Evolutionary conservation across 1,140 invertebrate species (phyloP), one percentile per base, ranked within the genome.

Genomic region (Cherax quadricarinatus): DNA sequence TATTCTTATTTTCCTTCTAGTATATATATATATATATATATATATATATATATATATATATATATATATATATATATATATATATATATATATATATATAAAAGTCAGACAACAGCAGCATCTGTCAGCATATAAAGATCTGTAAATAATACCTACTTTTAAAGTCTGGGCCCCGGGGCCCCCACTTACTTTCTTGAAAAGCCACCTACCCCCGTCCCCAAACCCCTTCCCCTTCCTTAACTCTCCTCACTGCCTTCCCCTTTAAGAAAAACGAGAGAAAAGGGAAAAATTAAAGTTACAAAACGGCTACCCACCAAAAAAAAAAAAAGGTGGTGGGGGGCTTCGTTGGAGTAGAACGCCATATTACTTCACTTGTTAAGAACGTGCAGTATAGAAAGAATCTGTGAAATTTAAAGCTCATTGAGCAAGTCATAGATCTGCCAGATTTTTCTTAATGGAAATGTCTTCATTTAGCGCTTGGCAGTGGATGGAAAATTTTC

Each of bases 401-500:
- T 91, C 89, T 91, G 89, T 86, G 89, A 86, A 91, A 91, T 91
- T 91, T 91, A 91, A 91, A 91, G 75, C 82, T 53, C 89, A 91
- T 91, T 91, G 83, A 18, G 70, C 75, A 79, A 86, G 83, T 91
- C 89, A 91, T 91, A 91, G 89, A 91, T 91, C 89, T 91, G 89
- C 89, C 83, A 91, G 89, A 91, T 91, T 91, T 91, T 91, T 91
- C 89, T 91, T 91, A 91, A 91, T 91, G 89, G 89, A 91, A 91
- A 91, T 91, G 89, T 91, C 89, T 91, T 91, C 89, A 91, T 91
- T 91, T 91, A 73, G 73, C 49, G 57, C 89, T 66, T 78, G 51
- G 83, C 66, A 73, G 62, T 78, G 89, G 84, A 78, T 57, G 89
- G 73, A 86, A 86, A 79, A 91, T 75, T 73, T 83, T 80, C 57